phyloP scores from a whole-genome alignment of 2,113 vertebrate species.

The Nibea coibor region DNA sequence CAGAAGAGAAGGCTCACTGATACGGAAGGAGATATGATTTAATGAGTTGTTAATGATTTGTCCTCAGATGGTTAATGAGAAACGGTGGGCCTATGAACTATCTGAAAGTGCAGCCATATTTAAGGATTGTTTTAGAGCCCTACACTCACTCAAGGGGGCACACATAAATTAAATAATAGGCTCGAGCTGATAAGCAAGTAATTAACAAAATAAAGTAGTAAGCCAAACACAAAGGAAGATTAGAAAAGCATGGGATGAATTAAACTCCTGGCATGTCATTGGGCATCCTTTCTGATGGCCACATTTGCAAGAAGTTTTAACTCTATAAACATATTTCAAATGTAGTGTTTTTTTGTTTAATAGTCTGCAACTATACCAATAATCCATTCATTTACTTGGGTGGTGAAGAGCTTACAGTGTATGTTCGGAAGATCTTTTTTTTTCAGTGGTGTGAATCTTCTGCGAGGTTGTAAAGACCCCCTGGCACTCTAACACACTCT shows the following conservation, averaged over 20 bases:
- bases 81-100: slow-evolving; percentile 68
- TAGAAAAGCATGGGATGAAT: slow-evolving; percentile 32
- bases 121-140: slow-evolving; percentile 71
- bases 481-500: slow-evolving; percentile 76
- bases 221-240: slow-evolving; percentile 7
- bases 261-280: slow-evolving; percentile 11
- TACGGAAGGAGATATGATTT: slow-evolving; percentile 79
- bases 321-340: slow-evolving; percentile 29
- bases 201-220: slow-evolving; percentile 64
- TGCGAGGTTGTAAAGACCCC: slow-evolving; percentile 68
- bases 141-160: slow-evolving; percentile 61
- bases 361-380: slow-evolving; percentile 16
- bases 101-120: slow-evolving; percentile 71
- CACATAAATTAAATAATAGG: slow-evolving; percentile 76
- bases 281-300: slow-evolving; percentile 10
- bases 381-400: slow-evolving; percentile 24
- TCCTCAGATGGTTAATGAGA: slow-evolving; percentile 77
- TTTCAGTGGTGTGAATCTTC: slow-evolving; percentile 62
- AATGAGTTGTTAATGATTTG: slow-evolving; percentile 82
- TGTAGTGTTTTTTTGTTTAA: not conserved
- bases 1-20: slow-evolving; percentile 59
- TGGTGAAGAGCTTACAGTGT: slow-evolving; percentile 28
- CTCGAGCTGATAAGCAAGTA: slow-evolving; percentile 71
- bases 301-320: slow-evolving; percentile 14
- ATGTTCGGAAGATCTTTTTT: slow-evolving; percentile 36